These are phyloP conservation scores for Polymixis flavicincta DNA, from an alignment of 2,888 invertebrate genomes.

Conservation along the genomic window DNA sequence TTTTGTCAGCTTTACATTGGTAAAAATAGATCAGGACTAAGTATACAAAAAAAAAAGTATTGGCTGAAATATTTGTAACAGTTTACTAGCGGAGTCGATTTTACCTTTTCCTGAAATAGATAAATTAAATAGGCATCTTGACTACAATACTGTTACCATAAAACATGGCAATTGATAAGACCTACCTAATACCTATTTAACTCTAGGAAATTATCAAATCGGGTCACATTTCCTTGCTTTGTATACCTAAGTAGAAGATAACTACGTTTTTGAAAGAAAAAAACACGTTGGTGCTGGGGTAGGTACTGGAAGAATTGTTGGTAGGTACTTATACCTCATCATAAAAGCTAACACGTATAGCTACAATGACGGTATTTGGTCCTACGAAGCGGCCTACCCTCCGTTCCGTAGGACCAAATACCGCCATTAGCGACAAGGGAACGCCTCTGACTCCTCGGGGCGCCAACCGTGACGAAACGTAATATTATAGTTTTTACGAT, in stretches of 20 bases:
- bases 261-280: background rate
- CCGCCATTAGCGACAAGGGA: constrained; percentile 20
- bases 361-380: background rate
- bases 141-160: background rate
- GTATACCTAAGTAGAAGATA: background rate
- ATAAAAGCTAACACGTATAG: background rate
- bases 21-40: background rate
- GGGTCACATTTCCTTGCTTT: background rate
- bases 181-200: background rate
- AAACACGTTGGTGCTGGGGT: background rate
- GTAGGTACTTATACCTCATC: background rate
- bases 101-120: no score
- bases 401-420: background rate
- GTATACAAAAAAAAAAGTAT: background rate
- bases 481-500: background rate
- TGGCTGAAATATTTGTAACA: background rate
- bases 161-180: background rate
- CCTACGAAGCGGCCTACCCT: background rate
- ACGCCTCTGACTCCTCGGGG: constrained; percentile 16
- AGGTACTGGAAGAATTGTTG: background rate
- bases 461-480: constrained; percentile 29
- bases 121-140: background rate
- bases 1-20: background rate
- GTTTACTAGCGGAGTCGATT: background rate
- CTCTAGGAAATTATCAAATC: background rate